Evolutionary conservation across 2,113 vertebrate genomes (phyloP).

Genomic region (Rhipidura dahli): DNA sequence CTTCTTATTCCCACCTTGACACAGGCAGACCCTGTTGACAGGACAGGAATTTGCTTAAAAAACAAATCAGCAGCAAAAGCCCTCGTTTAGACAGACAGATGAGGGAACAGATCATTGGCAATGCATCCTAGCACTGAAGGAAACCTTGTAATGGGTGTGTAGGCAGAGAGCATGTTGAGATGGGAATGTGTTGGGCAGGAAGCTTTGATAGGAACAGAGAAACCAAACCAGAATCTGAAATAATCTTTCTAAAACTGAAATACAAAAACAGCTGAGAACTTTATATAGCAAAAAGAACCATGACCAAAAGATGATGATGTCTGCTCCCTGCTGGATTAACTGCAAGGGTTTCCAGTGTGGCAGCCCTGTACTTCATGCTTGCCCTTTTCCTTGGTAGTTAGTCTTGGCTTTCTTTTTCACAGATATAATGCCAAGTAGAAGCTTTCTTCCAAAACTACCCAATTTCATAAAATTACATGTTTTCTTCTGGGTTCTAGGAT

Average conservation of each 20-base stretch:
- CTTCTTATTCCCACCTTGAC: neutral
- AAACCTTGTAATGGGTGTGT: neutral
- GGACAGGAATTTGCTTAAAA: neutral
- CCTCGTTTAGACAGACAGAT: neutral
- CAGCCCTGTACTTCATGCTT: neutral
- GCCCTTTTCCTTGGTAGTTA: neutral
- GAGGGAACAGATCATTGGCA: neutral
- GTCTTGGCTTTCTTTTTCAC: neutral
- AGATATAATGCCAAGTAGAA: neutral
- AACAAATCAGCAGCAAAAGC: neutral
- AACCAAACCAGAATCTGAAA: neutral
- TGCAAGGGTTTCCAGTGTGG: neutral
- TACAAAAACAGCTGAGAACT: neutral
- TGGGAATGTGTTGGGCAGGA: neutral
- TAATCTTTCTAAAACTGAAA: neutral
- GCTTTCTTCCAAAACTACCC: neutral
- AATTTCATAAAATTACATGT: neutral
- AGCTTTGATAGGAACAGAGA: neutral
- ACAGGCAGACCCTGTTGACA: neutral
- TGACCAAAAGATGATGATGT: neutral
- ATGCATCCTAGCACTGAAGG: neutral
- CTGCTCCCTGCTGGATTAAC: neutral
- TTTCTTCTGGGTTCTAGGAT: neutral
- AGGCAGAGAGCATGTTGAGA: neutral
- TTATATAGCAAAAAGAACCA: neutral